A percentile compares a stretch with the other conserved stretches of the same genome.
phyloP scores from a whole-genome alignment of 2,797 vertebrate species.

The Artibeus jamaicensis region DNA sequence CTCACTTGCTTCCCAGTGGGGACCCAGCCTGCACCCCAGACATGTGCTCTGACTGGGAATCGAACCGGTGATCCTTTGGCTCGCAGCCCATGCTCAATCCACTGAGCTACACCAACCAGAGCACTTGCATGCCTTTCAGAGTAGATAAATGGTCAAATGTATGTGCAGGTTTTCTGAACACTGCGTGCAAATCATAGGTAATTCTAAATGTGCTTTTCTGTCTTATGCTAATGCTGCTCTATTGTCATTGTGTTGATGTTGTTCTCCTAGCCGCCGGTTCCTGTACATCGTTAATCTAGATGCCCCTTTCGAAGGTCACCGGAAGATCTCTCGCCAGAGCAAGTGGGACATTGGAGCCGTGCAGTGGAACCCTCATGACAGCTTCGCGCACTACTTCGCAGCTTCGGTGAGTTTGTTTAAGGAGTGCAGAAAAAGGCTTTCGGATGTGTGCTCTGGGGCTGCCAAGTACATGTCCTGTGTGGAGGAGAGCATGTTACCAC shows the following conservation, averaged over 20 bases:
- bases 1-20: too few species aligned
- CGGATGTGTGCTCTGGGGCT: not conserved
- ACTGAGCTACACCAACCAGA: too few species aligned
- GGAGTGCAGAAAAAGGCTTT: not conserved
- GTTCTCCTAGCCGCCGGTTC: slow-evolving; percentile 89
- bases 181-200: not conserved
- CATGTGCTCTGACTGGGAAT: too few species aligned
- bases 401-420: slow-evolving; percentile 89
- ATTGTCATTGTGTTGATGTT: not conserved
- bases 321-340: slow-evolving; percentile 95
- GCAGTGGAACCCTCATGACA: slow-evolving; percentile 96
- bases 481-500: not conserved
- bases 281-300: slow-evolving; percentile 96
- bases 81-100: too few species aligned
- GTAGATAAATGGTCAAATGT: not conserved
- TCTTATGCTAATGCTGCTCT: not conserved
- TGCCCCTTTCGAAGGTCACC: slow-evolving; percentile 89
- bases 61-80: too few species aligned
- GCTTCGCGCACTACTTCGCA: slow-evolving; percentile 91
- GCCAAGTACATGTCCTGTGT: not conserved
- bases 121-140: slow-evolving; percentile 12
- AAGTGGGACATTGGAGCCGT: slow-evolving; percentile 98
- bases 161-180: not conserved
- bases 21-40: too few species aligned
- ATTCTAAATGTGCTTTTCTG: not conserved